These are phyloP conservation scores for Poeciliopsis turrubarensis DNA, from an alignment of 2,113 vertebrate species.

Conservation along the genomic window DNA sequence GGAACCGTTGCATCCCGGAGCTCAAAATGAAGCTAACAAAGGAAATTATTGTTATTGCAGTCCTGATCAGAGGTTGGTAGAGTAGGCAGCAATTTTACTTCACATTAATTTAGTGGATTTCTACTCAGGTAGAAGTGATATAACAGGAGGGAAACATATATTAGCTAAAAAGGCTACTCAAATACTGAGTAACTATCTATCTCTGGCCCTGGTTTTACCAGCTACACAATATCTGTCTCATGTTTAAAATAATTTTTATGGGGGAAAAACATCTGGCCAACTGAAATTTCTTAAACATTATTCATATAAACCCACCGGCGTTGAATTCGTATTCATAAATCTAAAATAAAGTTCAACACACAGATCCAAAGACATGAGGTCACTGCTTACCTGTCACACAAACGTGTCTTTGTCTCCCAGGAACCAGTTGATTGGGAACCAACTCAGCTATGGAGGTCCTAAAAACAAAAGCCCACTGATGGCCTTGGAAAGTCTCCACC, in stretches of 20 bases:
- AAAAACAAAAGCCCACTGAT: constrained; percentile 31
- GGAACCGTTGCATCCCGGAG: too few relatives aligned
- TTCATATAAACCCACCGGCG: constrained; percentile 14
- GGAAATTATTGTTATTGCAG: too few relatives aligned
- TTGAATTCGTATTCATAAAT: constrained; percentile 7
- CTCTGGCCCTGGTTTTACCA: too few relatives aligned
- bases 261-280: neutral
- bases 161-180: too few relatives aligned
- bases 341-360: constrained; percentile 4
- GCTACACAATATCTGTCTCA: too few relatives aligned
- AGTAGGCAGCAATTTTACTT: too few relatives aligned
- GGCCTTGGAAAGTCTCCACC: constrained; percentile 49
- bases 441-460: constrained; percentile 25
- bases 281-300: constrained; percentile 15
- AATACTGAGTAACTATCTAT: too few relatives aligned
- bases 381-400: constrained; percentile 43
- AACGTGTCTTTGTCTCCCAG: constrained; percentile 45
- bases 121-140: too few relatives aligned
- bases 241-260: neutral
- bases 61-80: too few relatives aligned
- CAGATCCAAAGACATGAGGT: constrained; percentile 44
- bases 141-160: too few relatives aligned
- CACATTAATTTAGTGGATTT: too few relatives aligned
- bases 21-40: too few relatives aligned
- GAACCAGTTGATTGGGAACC: constrained; percentile 48